These are phyloP conservation scores for Trissolcus japonicus DNA, from an alignment of 2,888 invertebrate species.

Conservation along the genomic window DNA sequence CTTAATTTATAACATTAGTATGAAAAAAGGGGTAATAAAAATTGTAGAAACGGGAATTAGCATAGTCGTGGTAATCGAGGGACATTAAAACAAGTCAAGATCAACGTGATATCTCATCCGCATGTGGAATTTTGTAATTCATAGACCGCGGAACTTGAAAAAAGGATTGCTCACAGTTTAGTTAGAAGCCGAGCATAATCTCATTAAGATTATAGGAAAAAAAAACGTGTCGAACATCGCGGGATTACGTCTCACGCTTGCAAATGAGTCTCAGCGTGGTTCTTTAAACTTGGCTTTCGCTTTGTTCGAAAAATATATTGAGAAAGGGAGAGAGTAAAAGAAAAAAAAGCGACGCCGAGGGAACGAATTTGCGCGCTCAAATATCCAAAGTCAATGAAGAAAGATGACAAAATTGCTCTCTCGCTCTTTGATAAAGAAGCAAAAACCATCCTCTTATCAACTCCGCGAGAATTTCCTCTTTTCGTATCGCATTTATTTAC, in stretches of 20 bases:
- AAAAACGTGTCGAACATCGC: conserved; percentile 38
- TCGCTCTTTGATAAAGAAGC: conserved; percentile 25
- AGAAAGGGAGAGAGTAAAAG: too few species aligned
- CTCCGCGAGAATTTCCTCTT: conserved; percentile 15
- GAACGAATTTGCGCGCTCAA: conserved; percentile 19
- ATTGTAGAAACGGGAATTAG: background rate
- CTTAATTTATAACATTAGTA: too few species aligned
- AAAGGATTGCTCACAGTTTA: conserved; percentile 23
- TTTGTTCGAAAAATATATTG: too few species aligned
- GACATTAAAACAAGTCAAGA: conserved; percentile 16
- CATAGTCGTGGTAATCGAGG: conserved; percentile 27
- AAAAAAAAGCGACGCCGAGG: conserved; percentile 4
- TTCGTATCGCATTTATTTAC: conserved; percentile 22
- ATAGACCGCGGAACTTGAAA: conserved; percentile 7
- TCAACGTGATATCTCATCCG: conserved; percentile 44
- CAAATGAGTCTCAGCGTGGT: conserved; percentile 9
- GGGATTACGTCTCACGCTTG: conserved; percentile 36
- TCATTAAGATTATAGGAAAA: conserved; percentile 35
- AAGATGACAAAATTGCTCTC: conserved; percentile 34
- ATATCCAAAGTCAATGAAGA: conserved; percentile 43
- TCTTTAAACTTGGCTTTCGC: too few species aligned
- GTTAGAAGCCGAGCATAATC: conserved; percentile 33
- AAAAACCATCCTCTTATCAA: conserved; percentile 12
- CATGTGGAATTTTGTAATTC: conserved; percentile 35
- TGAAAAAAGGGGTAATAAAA: too few species aligned